Base-by-base conservation (phyloP, 2,888 invertebrate species). In the Isoperla grammatica region DNA sequence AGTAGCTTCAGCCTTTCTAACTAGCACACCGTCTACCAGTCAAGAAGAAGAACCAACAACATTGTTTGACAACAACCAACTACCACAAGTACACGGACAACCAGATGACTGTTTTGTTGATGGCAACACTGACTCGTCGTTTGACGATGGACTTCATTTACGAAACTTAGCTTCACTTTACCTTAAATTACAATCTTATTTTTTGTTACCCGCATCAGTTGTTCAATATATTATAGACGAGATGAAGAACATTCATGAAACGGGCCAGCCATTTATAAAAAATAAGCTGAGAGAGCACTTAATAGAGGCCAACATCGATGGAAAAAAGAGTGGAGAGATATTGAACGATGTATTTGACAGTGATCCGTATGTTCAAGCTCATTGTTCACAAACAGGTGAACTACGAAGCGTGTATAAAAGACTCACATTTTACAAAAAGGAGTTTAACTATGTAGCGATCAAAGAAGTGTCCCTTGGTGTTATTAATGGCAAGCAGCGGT, bases 111-210 rank as follows among this genome's bases (percentile, higher is more conserved):
- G 9, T 23, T 56, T 15, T 19, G 11, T 43, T 54, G 15, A 53
- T 39, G 9, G 3, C 19, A 22, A 22, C 23, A 23, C 46, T 11
- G 12, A 1, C 29, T 19, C 39, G 20, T n/a, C 40, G 13, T 22
- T 40, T 6, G 23, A 56, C 13, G 37, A 35, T 12, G 20, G 49
- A 19, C 17, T 59, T 15, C 60, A 61, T 15, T 22, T 61, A 2
- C 6, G 11, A 13, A 61, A 63, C 56, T 43, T 62, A 48, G 60
- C 62, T 8, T 53, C 46, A 13, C 57, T 64, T 29, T 59, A 59
- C 49, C 59, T 67, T 11, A 67, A 67, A 62, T 60, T 67, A 35
- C 66, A 67, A 62, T 49, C 53, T 17, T 46, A 67, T 23, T 61
- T 64, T 43, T 40, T 62, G 11, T 9, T 67, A 8, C 67, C 67